Percentiles rank a stretch among this genome's conserved stretches.
These are phyloP conservation scores for Herpailurus yagouaroundi DNA, from an alignment of 2,113 vertebrate species.

Conservation along the genomic window DNA sequence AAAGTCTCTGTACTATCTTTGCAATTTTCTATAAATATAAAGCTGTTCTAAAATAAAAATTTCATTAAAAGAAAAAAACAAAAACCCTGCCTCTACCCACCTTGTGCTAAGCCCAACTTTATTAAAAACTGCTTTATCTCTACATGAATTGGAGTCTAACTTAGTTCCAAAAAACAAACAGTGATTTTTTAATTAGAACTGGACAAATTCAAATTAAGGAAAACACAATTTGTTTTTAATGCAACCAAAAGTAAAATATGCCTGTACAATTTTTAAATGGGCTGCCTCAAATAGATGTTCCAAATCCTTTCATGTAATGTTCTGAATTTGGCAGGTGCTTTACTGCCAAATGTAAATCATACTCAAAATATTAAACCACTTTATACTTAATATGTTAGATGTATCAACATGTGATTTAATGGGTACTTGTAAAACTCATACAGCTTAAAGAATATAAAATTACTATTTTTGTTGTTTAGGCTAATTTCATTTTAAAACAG, in stretches of 20 bases:
- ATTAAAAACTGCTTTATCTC: background rate
- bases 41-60: background rate
- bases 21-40: background rate
- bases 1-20: background rate
- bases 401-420: background rate
- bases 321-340: background rate
- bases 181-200: background rate
- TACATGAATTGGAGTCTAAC: background rate
- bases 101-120: background rate
- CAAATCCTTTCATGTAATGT: background rate
- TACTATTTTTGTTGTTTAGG: background rate
- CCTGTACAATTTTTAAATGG: background rate
- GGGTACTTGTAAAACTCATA: background rate
- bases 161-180: background rate
- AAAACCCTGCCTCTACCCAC: background rate
- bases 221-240: slow-evolving; percentile 15
- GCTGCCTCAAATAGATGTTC: background rate
- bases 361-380: background rate
- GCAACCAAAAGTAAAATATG: background rate
- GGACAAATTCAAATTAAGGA: background rate
- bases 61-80: background rate
- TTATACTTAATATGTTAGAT: background rate
- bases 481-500: slow-evolving; percentile 32
- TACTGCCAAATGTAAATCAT: background rate
- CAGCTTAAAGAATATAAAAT: slow-evolving; percentile 16